Evolutionary conservation across 2,888 invertebrate species (phyloP), one percentile per base, ranked within the genome.

Genomic region (Eupithecia abbreviata): DNA sequence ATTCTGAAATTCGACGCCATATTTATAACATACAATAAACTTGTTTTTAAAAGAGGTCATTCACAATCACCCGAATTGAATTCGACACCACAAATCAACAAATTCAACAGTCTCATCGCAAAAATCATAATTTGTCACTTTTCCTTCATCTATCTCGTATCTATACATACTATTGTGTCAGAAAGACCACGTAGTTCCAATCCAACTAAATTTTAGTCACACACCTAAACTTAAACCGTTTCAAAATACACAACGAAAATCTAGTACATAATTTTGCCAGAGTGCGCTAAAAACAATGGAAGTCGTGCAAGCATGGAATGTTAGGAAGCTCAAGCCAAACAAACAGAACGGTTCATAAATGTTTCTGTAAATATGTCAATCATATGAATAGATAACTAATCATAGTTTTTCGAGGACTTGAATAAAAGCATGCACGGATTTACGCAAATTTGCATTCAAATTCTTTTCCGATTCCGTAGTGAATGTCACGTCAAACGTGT

Each of bases 1-100:
- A 90, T 97, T 97, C 97, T 98, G 96, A 77, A 92, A 85, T 77
- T 77, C n/a, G 72, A 79, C 75, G 70, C 3, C 43, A 71, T 70
- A 43, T 13, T 69, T 9, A 47, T 7, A n/a, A 45, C 73, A 66
- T 76, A 30, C 67, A 41, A 51, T 30, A 43, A 67, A 42, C 6
- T 69, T 58, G n/a, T 30, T 66, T 71, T n/a, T 3, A n/a, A 9
- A 55, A n/a, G 43, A 42, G 70, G 58, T 71, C 74, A 71, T 74
- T 74, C 65, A 72, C 68, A 76, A 72, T 70, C 81, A 75, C 76
- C 75, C 51, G 76, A 80, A 79, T 49, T 58, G 30, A 66, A 67
- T 49, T 68, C 30, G 43, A 71, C 42, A 62, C 45, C 49, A 55
- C 62, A 73, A 66, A 72, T 30, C 45, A 58, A 58, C 73, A 42